Evolutionary conservation across 2,888 invertebrate genomes (phyloP).

Genomic region (Stenichneumon culpator): DNA sequence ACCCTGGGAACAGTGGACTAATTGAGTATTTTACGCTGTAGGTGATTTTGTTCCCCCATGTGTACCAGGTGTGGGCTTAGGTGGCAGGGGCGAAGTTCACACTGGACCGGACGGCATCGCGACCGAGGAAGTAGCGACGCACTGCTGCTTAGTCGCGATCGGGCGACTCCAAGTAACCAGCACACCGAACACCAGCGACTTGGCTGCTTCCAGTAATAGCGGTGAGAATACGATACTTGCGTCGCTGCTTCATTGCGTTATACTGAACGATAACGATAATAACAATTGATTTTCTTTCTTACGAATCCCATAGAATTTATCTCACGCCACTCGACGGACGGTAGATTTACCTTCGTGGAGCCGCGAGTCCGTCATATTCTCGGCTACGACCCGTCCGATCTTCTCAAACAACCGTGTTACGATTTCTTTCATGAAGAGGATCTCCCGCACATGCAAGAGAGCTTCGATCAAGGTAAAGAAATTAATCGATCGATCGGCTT

Average conservation of each 20-base stretch:
- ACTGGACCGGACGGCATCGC: constrained; percentile 85
- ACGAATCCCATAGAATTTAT: constrained; percentile 92
- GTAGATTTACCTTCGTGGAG: constrained; percentile 99
- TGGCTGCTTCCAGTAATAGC: constrained; percentile 92
- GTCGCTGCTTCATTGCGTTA: neutral
- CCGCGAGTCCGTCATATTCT: constrained; percentile 96
- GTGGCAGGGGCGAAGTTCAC: constrained; percentile 90
- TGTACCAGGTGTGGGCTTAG: constrained; percentile 86
- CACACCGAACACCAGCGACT: constrained; percentile 96
- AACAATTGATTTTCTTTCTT: constrained; percentile 12
- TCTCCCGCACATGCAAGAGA: constrained; percentile 98
- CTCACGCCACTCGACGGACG: constrained; percentile 98
- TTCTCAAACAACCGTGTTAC: constrained; percentile 98
- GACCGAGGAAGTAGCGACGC: constrained; percentile 92
- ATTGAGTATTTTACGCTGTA: constrained; percentile 85
- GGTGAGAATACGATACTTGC: constrained; percentile 78
- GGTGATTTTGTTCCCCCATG: constrained; percentile 85
- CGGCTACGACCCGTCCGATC: constrained; percentile 97
- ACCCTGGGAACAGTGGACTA: constrained; percentile 74
- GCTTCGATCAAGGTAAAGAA: constrained; percentile 95
- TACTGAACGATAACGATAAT: neutral
- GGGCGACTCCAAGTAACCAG: constrained; percentile 98
- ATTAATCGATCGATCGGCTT: neutral
- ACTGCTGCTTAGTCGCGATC: constrained; percentile 99
- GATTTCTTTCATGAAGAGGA: constrained; percentile 99